phyloP scores from a whole-genome alignment of 2,113 vertebrate genomes.

The Syngnathoides biaculeatus region DNA sequence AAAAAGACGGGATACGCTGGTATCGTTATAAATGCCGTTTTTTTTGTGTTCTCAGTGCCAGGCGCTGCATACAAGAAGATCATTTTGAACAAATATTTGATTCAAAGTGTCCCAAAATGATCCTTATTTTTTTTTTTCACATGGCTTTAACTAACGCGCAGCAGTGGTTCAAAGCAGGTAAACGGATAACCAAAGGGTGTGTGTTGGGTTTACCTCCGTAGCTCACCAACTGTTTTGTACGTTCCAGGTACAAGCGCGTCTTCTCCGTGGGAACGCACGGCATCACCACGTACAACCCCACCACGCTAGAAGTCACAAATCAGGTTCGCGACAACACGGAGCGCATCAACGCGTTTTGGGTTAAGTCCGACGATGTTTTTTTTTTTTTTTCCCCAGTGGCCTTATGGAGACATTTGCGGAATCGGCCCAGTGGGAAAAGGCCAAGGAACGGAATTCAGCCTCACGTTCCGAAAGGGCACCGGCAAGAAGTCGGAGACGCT shows the following conservation, averaged over 20 bases:
- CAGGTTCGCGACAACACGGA: conserved; percentile 78
- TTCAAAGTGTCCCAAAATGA: too few relatives aligned
- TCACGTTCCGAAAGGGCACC: conserved; percentile 95
- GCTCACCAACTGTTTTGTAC: conserved; percentile 38
- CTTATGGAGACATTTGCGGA: conserved; percentile 97
- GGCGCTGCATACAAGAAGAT: too few relatives aligned
- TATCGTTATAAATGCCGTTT: too few relatives aligned
- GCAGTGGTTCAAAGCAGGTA: too few relatives aligned
- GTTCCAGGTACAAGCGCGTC: conserved; percentile 90
- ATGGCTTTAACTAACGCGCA: too few relatives aligned
- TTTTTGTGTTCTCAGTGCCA: too few relatives aligned
- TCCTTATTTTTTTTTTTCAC: background rate
- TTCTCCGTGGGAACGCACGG: conserved; percentile 96
- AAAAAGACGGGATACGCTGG: too few relatives aligned
- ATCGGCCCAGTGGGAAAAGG: conserved; percentile 94
- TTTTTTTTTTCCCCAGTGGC: too few relatives aligned
- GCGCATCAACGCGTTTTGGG: too few relatives aligned
- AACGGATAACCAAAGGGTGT: too few relatives aligned
- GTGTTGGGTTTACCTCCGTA: conserved; percentile 2
- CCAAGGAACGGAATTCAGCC: conserved; percentile 95
- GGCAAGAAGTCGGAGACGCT: conserved; percentile 96
- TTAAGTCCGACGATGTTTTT: too few relatives aligned
- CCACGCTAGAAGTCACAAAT: conserved; percentile 97
- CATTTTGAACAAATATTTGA: too few relatives aligned
- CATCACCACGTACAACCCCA: conserved; percentile 96